Evolutionary conservation across 2,113 vertebrate species (phyloP).

Genomic region (Calyptomena viridis): DNA sequence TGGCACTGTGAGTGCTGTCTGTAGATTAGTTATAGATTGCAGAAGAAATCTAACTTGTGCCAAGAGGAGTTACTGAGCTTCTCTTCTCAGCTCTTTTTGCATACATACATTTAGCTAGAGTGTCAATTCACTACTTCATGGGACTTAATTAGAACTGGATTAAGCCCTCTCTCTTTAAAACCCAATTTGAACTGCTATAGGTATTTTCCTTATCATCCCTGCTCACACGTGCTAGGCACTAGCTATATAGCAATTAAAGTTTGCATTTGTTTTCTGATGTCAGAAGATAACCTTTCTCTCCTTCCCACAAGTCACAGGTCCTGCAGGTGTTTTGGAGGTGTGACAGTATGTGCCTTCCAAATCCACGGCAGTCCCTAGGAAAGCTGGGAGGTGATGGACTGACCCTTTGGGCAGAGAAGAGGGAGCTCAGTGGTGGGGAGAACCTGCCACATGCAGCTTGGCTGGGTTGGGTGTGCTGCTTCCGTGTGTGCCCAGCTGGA

Average conservation of each 20-base stretch:
- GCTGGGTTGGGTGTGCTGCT: background rate
- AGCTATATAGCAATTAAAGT: background rate
- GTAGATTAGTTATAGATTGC: background rate
- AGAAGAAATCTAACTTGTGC: background rate
- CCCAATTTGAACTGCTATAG: background rate
- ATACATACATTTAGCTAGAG: background rate
- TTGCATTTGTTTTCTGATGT: background rate
- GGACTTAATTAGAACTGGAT: conserved; percentile 14
- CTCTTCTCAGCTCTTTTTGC: background rate
- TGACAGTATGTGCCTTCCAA: background rate
- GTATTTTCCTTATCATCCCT: conserved; percentile 4
- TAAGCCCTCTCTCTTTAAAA: background rate
- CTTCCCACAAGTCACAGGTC: background rate
- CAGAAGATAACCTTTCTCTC: background rate
- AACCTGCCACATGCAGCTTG: background rate
- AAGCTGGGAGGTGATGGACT: background rate
- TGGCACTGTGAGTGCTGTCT: background rate
- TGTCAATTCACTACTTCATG: background rate
- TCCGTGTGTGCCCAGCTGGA: background rate
- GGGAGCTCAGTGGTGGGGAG: background rate
- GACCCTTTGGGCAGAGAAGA: background rate
- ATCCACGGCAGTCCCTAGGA: background rate
- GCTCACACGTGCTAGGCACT: background rate
- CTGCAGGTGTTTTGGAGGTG: background rate
- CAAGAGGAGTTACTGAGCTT: background rate